Percentiles rank a stretch among this genome's conserved stretches.
phyloP scores from a whole-genome alignment of 2,113 vertebrate species.

The Ophthalmolycus amberensis region DNA sequence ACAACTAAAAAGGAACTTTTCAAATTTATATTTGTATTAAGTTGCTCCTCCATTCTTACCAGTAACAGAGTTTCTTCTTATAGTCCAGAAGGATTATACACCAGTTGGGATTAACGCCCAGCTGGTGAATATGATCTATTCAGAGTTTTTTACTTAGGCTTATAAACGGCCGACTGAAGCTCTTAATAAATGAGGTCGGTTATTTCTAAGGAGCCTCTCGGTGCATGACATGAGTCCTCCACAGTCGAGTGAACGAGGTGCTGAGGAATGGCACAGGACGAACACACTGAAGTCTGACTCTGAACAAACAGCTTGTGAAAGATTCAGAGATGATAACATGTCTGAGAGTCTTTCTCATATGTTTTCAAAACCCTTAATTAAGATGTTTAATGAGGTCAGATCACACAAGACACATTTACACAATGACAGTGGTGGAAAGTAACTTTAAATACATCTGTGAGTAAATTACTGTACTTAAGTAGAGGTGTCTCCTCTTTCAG shows the following conservation, averaged over 20 bases:
- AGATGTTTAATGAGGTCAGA: neutral
- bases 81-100: slow-evolving; percentile 3
- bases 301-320: neutral
- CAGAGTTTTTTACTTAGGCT: neutral
- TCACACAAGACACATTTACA: neutral
- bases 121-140: neutral
- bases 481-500: neutral
- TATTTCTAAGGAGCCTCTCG: slow-evolving; percentile 17
- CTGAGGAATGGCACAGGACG: slow-evolving; percentile 33
- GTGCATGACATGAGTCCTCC: slow-evolving; percentile 30
- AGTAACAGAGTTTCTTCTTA: neutral
- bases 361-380: neutral
- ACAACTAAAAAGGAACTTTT: neutral
- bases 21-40: neutral
- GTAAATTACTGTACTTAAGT: neutral
- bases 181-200: slow-evolving; percentile 46
- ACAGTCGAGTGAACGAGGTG: slow-evolving; percentile 29
- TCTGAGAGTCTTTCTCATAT: neutral
- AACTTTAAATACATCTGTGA: neutral
- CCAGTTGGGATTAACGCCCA: neutral
- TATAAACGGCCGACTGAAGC: slow-evolving; percentile 29
- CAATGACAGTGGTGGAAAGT: neutral
- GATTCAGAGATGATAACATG: neutral
- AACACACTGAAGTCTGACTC: neutral
- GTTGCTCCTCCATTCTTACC: neutral